phyloP scores from a whole-genome alignment of 2,113 vertebrate species.

The Vidua chalybeata region DNA sequence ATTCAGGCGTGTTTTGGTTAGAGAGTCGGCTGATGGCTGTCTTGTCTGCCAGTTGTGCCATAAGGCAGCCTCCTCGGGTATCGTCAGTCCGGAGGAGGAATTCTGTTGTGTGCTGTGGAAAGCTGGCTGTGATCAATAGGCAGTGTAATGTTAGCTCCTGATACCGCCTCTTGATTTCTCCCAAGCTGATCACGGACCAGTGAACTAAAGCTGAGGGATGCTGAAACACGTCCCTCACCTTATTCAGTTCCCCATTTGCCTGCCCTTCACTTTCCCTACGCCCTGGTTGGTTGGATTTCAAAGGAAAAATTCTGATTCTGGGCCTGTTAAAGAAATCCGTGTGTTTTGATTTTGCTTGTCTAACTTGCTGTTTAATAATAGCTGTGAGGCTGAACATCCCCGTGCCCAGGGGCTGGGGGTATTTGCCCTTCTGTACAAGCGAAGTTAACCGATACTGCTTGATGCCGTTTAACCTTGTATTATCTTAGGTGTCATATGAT shows the following conservation, averaged over 20 bases:
- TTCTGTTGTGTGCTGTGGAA: background rate
- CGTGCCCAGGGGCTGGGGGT: accelerated
- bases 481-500: background rate
- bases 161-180: background rate
- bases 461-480: background rate
- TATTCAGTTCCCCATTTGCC: accelerated
- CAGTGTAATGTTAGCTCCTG: background rate
- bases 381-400: background rate
- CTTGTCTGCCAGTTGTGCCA: background rate
- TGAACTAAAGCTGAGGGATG: background rate
- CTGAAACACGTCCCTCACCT: accelerated
- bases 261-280: background rate
- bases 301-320: background rate
- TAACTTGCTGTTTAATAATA: background rate
- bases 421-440: background rate
- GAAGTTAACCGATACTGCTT: background rate
- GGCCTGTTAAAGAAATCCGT: background rate
- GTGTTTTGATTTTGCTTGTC: background rate
- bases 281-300: background rate
- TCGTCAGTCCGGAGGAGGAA: background rate
- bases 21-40: background rate
- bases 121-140: background rate
- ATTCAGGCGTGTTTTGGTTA: background rate
- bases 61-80: background rate
- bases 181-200: background rate